Conservation (phyloP, 2,113 vertebrate genomes). For the Empidonax alnorum region DNA sequence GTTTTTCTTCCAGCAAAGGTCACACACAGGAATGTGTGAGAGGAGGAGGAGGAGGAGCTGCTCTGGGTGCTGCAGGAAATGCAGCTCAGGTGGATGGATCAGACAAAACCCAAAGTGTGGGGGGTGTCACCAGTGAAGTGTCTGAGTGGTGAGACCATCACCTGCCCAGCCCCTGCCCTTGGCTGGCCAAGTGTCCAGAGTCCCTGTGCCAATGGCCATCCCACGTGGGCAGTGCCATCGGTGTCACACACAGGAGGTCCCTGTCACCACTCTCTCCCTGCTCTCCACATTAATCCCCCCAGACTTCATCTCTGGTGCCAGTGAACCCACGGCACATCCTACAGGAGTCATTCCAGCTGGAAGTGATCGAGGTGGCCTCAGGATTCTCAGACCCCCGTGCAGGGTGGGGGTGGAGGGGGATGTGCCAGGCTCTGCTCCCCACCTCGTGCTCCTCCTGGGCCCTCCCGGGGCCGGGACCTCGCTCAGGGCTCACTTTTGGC, state of each 20-base stretch:
- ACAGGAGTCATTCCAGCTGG: neutral
- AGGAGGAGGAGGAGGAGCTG: neutral
- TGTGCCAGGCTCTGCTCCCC: neutral
- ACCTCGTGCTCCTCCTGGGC: fast-evolving
- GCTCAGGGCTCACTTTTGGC: neutral
- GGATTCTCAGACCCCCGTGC: fast-evolving
- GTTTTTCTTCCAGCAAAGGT: neutral
- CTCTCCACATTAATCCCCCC: neutral
- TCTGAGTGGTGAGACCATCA: fast-evolving
- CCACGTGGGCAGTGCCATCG: fast-evolving
- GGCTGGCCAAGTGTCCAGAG: neutral
- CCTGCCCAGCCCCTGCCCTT: neutral
- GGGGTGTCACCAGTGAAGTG: neutral
- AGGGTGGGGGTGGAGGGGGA: neutral
- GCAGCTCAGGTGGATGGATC: neutral
- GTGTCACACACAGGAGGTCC: neutral
- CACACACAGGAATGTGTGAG: neutral
- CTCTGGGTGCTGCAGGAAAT: fast-evolving
- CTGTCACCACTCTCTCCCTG: neutral
- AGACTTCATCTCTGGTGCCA: neutral
- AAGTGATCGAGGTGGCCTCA: neutral
- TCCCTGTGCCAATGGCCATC: neutral
- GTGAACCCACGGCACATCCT: fast-evolving
- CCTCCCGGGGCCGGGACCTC: neutral
- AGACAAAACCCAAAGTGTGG: fast-evolving